Evolutionary conservation across 2,888 invertebrate species (phyloP), one percentile per base, ranked within the genome.

Genomic region (Agrochola lota): DNA sequence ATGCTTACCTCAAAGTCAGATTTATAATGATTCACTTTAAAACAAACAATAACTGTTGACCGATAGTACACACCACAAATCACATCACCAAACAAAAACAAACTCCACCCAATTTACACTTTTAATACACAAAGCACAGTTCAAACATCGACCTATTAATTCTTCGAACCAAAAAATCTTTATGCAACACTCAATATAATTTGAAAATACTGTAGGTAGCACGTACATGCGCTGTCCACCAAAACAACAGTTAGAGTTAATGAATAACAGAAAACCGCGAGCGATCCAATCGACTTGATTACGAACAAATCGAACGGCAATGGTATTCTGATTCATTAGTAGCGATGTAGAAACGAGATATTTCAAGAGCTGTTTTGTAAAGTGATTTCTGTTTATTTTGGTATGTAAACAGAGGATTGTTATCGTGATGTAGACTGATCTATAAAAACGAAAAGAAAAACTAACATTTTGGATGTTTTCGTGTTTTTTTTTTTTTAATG

Each of bases 251-350:
- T n/a, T n/a, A n/a, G 73, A 79, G 67, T 66, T 84, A 80, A 85
- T 84, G 85, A 83, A 78, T 77, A 84, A 85, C 82, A 82, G 78
- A 83, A 85, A 81, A 80, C 71, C 66, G 74, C 73, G 43, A 71
- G 7, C 71, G 78, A 84, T 74, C 72, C 57, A 78, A 81, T 76
- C 67, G 74, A 70, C 57, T 63, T 78, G 87, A 88, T 88, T 86
- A 87, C 77, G 55, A 76, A 72, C 30, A 49, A 81, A 87, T 83
- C 57, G 74, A 87, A 79, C 20, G 8, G 60, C 74, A 23, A 62
- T 26, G 52, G 52, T 78, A 87, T 88, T 88, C 70, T 71, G 77
- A 77, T 72, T 77, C 55, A 72, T 62, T 66, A 46, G 4, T 40
- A 67, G 30, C 78, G 75, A 84, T 64, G 26, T 62, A 63, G 60